Evolutionary conservation across 2,113 vertebrate species (phyloP).

Genomic region (Thalassoma bifasciatum): DNA sequence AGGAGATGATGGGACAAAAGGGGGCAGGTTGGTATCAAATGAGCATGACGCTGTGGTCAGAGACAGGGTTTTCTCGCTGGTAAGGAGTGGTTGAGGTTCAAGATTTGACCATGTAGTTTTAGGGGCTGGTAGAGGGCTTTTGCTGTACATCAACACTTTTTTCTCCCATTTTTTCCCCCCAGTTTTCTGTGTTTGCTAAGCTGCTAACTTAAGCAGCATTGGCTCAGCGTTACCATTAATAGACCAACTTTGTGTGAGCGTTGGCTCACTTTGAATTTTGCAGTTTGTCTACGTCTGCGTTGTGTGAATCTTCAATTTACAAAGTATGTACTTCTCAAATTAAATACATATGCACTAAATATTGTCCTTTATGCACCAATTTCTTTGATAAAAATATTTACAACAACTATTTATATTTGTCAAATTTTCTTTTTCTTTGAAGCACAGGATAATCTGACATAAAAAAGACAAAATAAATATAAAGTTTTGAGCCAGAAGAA

Average conservation of each 20-base stretch:
- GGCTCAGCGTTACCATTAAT: no score
- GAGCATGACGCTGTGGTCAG: slow-evolving; percentile 5
- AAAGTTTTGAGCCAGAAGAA: neutral
- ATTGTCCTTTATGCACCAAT: no score
- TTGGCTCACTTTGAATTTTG: neutral
- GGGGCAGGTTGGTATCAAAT: neutral
- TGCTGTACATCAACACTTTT: neutral
- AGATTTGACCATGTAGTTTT: neutral
- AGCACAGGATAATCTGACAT: neutral
- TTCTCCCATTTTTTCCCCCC: neutral
- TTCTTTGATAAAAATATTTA: no score
- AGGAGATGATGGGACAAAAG: slow-evolving; percentile 39
- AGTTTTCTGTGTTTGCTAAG: neutral
- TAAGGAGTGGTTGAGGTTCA: neutral
- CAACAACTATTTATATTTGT: no score
- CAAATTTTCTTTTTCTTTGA: no score
- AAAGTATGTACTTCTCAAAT: no score
- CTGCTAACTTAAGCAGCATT: neutral
- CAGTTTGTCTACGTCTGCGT: no score
- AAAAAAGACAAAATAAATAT: neutral
- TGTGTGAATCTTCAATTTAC: no score
- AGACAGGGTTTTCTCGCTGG: neutral
- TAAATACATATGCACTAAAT: no score
- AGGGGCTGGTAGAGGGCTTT: neutral
- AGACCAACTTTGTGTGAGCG: no score